Conservation (phyloP, 2,797 vertebrate genomes). For the Aulostomus chinensis region DNA sequence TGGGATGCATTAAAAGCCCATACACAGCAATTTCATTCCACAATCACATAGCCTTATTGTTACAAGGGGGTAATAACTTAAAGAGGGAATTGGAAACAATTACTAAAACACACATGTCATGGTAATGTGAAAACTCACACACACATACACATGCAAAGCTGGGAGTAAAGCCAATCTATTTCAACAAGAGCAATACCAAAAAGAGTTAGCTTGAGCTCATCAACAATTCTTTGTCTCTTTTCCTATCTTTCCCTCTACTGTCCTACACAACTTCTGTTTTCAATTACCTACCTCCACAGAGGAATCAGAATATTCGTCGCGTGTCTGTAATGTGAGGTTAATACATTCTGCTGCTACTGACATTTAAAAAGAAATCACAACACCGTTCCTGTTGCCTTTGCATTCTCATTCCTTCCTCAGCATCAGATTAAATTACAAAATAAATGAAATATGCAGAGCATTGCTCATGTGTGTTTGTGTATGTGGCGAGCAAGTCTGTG, state of each 20-base stretch:
- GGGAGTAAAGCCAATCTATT: slow-evolving; percentile 62
- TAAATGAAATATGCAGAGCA: slow-evolving; percentile 92
- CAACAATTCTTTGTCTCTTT: slow-evolving; percentile 38
- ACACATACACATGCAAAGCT: slow-evolving; percentile 33
- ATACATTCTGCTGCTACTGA: slow-evolving; percentile 77
- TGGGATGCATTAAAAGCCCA: slow-evolving; percentile 79
- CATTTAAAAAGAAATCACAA: slow-evolving; percentile 91
- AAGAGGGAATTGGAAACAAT: slow-evolving; percentile 75
- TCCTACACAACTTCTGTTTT: slow-evolving; percentile 56
- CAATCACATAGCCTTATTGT: slow-evolving; percentile 73
- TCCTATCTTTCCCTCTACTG: slow-evolving; percentile 23
- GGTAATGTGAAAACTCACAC: slow-evolving; percentile 49
- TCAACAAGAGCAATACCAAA: slow-evolving; percentile 39
- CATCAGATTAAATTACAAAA: slow-evolving; percentile 93
- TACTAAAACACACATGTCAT: slow-evolving; percentile 70
- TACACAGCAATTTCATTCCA: slow-evolving; percentile 72
- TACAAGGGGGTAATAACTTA: slow-evolving; percentile 74
- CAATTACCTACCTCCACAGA: slow-evolving; percentile 65
- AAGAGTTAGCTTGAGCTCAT: slow-evolving; percentile 52
- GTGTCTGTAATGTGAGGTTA: slow-evolving; percentile 73
- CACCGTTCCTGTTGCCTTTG: slow-evolving; percentile 71
- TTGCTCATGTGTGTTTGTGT: slow-evolving; percentile 7
- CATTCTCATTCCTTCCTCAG: slow-evolving; percentile 76
- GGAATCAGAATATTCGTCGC: slow-evolving; percentile 70
- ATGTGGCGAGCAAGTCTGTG: slow-evolving; percentile 19